Evolutionary conservation across 2,113 vertebrate species (phyloP).

Genomic region (Theristicus caerulescens): DNA sequence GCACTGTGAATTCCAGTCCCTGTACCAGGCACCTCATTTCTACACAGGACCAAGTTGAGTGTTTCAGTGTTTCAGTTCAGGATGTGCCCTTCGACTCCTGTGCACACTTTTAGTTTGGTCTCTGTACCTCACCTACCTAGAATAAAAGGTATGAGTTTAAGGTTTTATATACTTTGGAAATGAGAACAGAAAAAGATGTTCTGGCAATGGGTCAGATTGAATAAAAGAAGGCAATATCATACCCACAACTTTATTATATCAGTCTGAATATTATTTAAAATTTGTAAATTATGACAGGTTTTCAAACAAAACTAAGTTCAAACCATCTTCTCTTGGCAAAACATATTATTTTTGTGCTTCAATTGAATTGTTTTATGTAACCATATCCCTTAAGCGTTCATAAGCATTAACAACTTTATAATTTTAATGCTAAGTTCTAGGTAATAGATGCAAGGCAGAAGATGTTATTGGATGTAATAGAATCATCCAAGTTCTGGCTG

Average conservation of each 20-base stretch:
- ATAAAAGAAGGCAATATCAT: not conserved
- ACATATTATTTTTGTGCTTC: not conserved
- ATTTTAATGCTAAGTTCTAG: conserved; percentile 71
- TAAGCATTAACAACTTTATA: conserved; percentile 9
- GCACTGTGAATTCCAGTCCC: not conserved
- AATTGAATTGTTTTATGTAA: conserved; percentile 31
- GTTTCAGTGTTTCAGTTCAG: not conserved
- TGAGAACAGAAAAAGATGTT: not conserved
- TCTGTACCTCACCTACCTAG: not conserved
- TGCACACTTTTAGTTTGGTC: not conserved
- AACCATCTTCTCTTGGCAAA: not conserved
- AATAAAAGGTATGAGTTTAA: not conserved
- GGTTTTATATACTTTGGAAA: not conserved
- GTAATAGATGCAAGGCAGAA: conserved; percentile 78
- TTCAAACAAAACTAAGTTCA: not conserved
- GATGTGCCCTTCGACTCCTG: not conserved
- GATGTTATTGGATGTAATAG: conserved; percentile 74
- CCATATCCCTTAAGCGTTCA: not conserved
- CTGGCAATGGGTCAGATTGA: not conserved
- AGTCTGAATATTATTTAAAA: not conserved
- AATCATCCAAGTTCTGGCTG: conserved; percentile 74
- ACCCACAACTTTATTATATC: not conserved
- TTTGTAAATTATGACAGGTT: not conserved
- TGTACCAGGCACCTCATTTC: not conserved
- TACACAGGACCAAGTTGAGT: not conserved